These are phyloP conservation scores for Myrmecophaga tridactyla DNA, from an alignment of 2,113 vertebrate species.

Conservation along the genomic window DNA sequence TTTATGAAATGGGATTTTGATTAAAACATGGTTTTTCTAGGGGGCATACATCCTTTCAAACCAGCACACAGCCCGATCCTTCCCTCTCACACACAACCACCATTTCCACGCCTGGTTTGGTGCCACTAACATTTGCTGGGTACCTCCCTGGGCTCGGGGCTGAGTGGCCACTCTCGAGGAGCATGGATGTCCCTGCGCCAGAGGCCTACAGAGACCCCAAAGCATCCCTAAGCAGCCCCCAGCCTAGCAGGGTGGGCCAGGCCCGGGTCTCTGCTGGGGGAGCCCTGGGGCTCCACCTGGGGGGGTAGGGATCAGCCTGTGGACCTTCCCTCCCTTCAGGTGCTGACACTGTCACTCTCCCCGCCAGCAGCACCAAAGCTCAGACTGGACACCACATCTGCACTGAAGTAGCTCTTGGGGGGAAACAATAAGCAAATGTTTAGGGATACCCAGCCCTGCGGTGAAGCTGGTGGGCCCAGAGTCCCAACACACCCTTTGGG, in stretches of 20 bases:
- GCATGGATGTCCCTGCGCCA: background rate
- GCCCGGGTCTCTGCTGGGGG: background rate
- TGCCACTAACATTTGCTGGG: no score
- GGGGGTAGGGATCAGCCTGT: background rate
- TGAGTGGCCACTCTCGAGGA: background rate
- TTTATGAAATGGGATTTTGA: no score
- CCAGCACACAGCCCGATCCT: no score
- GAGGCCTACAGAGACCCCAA: background rate
- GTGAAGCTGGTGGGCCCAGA: background rate
- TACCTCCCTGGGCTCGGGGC: background rate
- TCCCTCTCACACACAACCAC: no score
- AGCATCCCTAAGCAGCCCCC: no score
- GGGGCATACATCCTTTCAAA: no score
- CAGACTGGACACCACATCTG: background rate
- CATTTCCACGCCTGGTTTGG: no score
- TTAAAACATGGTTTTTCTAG: no score
- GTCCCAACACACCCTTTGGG: accelerated
- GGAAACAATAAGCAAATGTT: background rate
- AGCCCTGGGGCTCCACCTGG: no score
- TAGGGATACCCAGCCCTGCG: background rate
- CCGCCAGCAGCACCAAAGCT: background rate
- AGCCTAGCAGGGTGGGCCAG: no score
- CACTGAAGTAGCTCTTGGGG: background rate
- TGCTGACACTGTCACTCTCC: no score
- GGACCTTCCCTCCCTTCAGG: accelerated